Base-by-base conservation (phyloP, 2,888 invertebrate genomes). In the Dasysyrphus tricinctus region DNA sequence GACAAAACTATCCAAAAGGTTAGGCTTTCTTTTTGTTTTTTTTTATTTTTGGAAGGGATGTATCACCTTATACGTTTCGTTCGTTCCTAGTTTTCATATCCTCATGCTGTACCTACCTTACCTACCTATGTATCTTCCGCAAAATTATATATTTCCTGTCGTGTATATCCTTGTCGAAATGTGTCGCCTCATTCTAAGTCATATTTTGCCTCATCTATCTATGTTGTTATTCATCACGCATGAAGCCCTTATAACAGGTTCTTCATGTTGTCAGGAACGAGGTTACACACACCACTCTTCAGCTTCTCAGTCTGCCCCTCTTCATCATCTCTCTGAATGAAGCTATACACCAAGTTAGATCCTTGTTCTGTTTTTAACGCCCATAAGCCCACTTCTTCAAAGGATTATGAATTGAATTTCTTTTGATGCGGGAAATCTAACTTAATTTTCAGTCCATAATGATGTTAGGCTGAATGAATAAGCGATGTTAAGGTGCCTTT, bases 371-470 rank as follows among this genome's bases (percentile, higher is more conserved):
- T 37, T 29, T 19, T n/a, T 37, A 19, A 57, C 42, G 12, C 61
- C 67, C 39, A 37, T 56, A 76, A 19, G 65, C 49, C 69, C 54
- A 63, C 63, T 59, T 63, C 16, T 24, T 67, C 34, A 67, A 73
- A 69, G 69, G 61, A 74, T 82, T 82, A 78, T 74, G 73, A 82
- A 54, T 47, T 82, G 39, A 72, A 72, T 80, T 70, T 59, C 74
- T 72, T 80, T 80, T 57, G 65, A 75, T 61, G 51, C 44, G 42
- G 44, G 37, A 57, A 63, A 74, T 69, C 69, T 63, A 83, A 75
- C 75, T 74, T 74, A 83, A 80, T 75, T 75, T 75, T 74, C 42
- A 75, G 75, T 75, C 63, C 70, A 67, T 83, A 83, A 83, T 75
- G 75, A 80, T 57, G 79, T 75, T 56, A 78, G 59, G 34, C 61